phyloP scores from a whole-genome alignment of 2,888 invertebrate species.

The Orgyia antiqua region DNA sequence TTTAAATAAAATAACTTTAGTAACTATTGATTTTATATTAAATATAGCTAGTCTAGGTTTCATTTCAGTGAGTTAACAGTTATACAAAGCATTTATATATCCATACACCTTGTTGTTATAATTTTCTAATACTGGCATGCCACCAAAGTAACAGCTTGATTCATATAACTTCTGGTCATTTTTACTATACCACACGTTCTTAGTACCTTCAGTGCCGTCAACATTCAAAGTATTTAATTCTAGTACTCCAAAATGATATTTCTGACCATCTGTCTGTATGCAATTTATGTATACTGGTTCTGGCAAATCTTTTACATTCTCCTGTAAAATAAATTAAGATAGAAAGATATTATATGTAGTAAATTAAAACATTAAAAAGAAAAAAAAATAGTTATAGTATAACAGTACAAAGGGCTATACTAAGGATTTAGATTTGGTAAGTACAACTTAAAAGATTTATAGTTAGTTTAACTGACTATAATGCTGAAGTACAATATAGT shows the following conservation, averaged over 20 bases:
- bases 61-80: slow-evolving; percentile 64
- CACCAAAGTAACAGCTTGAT: slow-evolving; percentile 80
- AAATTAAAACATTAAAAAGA: background rate
- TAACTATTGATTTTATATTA: slow-evolving; percentile 20
- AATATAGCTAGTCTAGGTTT: slow-evolving; percentile 33
- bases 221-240: slow-evolving; percentile 90
- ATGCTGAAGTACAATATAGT: too few relatives aligned
- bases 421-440: too few relatives aligned
- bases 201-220: slow-evolving; percentile 73
- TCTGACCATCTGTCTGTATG: slow-evolving; percentile 87
- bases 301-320: slow-evolving; percentile 80
- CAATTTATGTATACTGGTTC: slow-evolving; percentile 90
- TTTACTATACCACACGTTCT: slow-evolving; percentile 89
- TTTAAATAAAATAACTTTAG: slow-evolving; percentile 19
- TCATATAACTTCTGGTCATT: slow-evolving; percentile 81
- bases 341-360: background rate
- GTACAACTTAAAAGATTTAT: too few relatives aligned
- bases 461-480: too few relatives aligned
- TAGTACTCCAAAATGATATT: slow-evolving; percentile 88
- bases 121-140: slow-evolving; percentile 82
- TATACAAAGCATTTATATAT: slow-evolving; percentile 88
- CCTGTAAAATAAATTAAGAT: slow-evolving; percentile 59
- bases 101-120: slow-evolving; percentile 89
- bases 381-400: background rate
- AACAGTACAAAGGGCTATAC: too few relatives aligned